phyloP scores from a whole-genome alignment of 2,113 vertebrate genomes.

The Mirza zaza region DNA sequence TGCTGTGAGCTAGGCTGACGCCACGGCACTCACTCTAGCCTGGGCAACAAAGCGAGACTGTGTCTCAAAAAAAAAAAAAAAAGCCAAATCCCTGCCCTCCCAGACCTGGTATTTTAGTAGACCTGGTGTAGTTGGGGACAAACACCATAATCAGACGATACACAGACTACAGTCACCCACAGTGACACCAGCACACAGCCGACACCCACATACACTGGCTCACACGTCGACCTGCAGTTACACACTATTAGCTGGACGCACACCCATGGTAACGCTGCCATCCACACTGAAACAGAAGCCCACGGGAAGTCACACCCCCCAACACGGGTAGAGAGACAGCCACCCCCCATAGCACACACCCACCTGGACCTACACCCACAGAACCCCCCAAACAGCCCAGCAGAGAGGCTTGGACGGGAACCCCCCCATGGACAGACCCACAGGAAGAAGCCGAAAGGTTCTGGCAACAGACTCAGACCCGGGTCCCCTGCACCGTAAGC shows the following conservation, averaged over 20 bases:
- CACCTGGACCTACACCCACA: background rate
- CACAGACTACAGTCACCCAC: background rate
- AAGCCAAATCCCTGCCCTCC: background rate
- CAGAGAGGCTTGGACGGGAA: background rate
- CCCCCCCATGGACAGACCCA: background rate
- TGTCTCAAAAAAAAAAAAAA: too few species aligned
- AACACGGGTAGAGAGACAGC: background rate
- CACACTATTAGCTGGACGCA: conserved; percentile 9
- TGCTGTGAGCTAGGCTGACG: too few species aligned
- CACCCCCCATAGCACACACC: background rate
- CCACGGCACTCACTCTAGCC: too few species aligned
- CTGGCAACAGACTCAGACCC: background rate
- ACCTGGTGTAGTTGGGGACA: too few species aligned
- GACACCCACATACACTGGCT: background rate
- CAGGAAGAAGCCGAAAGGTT: background rate
- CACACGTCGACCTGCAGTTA: background rate
- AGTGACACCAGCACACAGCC: background rate
- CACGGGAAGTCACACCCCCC: background rate
- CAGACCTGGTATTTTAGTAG: background rate
- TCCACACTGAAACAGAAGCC: conserved; percentile 33
- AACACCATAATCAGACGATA: background rate
- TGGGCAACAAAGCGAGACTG: too few species aligned
- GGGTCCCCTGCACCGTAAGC: background rate
- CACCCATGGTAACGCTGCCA: background rate
- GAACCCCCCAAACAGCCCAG: background rate